These are phyloP conservation scores for Branchipolynoe longqiensis DNA, from an alignment of 2,888 invertebrate species.

Conservation along the genomic window DNA sequence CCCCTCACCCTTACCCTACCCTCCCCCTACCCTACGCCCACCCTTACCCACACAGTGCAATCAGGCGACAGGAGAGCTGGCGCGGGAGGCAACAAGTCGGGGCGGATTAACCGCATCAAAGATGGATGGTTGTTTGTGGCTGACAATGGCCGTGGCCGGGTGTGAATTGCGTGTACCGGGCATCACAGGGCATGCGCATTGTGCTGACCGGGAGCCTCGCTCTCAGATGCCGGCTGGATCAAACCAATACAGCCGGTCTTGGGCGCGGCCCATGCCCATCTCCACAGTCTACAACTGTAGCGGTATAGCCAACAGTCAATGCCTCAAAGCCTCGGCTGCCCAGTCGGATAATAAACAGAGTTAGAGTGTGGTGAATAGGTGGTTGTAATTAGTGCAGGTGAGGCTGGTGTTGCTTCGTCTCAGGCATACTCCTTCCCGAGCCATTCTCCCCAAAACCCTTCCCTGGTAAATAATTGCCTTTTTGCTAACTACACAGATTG, in stretches of 20 bases:
- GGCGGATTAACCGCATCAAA: conserved; percentile 29
- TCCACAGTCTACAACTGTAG: neutral
- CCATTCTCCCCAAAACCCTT: no score
- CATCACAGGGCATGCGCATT: conserved; percentile 1
- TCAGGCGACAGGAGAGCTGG: neutral
- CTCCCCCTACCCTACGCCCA: neutral
- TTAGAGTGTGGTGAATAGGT: conserved; percentile 7
- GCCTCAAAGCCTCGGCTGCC: conserved; percentile 6
- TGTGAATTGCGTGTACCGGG: conserved; percentile 37
- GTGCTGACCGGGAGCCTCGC: neutral
- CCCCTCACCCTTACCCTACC: neutral
- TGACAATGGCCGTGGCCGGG: conserved; percentile 23
- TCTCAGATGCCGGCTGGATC: neutral
- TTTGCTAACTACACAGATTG: no score
- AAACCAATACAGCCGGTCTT: conserved; percentile 4
- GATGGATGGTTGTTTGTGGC: neutral
- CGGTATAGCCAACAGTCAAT: conserved; percentile 1
- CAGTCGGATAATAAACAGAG: neutral
- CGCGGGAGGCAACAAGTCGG: neutral
- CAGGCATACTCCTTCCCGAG: no score
- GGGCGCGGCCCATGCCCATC: neutral
- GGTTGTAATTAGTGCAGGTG: conserved; percentile 31
- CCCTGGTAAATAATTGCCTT: no score
- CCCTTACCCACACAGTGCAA: neutral
- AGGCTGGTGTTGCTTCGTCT: no score